Evolutionary conservation across 2,113 vertebrate species (phyloP), one percentile per base, ranked within the genome.

Genomic region (Lethenteron reissneri): DNA sequence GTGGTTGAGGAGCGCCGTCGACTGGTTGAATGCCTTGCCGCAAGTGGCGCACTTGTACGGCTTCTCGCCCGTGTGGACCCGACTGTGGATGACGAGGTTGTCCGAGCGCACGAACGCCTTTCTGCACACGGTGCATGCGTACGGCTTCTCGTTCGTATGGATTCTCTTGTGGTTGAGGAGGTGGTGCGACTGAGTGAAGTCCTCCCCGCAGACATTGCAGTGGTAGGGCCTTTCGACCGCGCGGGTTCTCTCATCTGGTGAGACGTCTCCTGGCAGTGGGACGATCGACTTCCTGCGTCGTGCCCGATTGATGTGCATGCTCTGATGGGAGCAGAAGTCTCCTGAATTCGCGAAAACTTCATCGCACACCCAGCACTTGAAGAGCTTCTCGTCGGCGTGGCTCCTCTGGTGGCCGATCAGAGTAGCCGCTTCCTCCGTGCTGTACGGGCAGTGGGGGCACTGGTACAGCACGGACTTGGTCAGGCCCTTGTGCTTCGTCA

Each of bases 11-110:
- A 41, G 41, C 41, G 41, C 41, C 1, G 41, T 68, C 11, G 64
- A 68, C 25, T 68, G 64, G n/a, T n/a, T 25, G 11, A 68, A 68
- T n/a, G 64, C 25, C 25, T 68, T 68, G n/a, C 64, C 64, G 11
- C 64, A 68, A 2, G 25, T 25, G 25, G 64, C n/a, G 2, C 64
- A 68, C 64, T 68, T 68, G 11, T 68, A 68, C n/a, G 64, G 64
- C n/a, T 25, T n/a, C 64, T 68, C 64, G n/a, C 64, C 64, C 64
- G 64, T 68, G 64, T 68, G 64, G n/a, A 68, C 64, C 64, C 64
- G 64, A n/a, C 2, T 68, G 64, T 68, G 64, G 64, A 17, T 25
- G n/a, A 17, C n/a, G 25, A 68, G n/a, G 25, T 68, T n/a, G 64
- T 68, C n/a, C 64, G 64, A 68, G 9, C 25, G n/a, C 25, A 17